Conservation (phyloP, 2,888 invertebrate genomes). For the Cerceris rybyensis region DNA sequence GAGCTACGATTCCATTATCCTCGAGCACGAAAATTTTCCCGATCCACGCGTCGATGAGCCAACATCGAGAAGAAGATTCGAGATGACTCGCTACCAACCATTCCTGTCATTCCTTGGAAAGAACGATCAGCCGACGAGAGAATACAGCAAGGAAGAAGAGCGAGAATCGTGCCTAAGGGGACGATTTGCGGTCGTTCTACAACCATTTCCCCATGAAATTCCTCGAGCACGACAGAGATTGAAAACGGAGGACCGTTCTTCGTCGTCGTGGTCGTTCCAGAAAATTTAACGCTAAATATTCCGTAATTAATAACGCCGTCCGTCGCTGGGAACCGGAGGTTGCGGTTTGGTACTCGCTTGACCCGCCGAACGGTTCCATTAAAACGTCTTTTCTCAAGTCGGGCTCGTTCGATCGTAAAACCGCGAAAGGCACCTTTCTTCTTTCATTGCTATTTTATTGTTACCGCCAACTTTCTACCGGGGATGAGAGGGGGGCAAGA, state of each 20-base stretch:
- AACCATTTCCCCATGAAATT: conserved; percentile 48
- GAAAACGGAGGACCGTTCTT: conserved; percentile 17
- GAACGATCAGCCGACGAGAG: conserved; percentile 14
- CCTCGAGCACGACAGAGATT: conserved; percentile 26
- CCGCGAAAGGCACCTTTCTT: conserved; percentile 42
- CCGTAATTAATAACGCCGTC: conserved; percentile 77
- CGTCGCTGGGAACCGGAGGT: conserved; percentile 77
- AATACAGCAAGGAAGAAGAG: conserved; percentile 6
- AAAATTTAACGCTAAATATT: conserved; percentile 77
- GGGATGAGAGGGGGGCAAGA: background rate
- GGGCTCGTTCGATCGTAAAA: conserved; percentile 65
- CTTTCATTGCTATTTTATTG: conserved; percentile 8
- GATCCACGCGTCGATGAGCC: conserved; percentile 24
- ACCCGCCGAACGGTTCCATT: conserved; percentile 57
- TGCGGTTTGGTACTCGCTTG: conserved; percentile 71
- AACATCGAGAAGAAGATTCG: background rate
- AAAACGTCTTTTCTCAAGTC: conserved; percentile 43
- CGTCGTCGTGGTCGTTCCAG: conserved; percentile 71
- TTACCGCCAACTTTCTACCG: background rate
- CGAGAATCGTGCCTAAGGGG: conserved; percentile 33
- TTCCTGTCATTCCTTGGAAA: background rate
- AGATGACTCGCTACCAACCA: conserved; percentile 4
- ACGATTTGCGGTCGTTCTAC: conserved; percentile 54
- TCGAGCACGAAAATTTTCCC: conserved; percentile 32
- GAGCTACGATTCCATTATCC: conserved; percentile 18